Conservation (phyloP, 2,888 invertebrate species). For the Phengaris arion region DNA sequence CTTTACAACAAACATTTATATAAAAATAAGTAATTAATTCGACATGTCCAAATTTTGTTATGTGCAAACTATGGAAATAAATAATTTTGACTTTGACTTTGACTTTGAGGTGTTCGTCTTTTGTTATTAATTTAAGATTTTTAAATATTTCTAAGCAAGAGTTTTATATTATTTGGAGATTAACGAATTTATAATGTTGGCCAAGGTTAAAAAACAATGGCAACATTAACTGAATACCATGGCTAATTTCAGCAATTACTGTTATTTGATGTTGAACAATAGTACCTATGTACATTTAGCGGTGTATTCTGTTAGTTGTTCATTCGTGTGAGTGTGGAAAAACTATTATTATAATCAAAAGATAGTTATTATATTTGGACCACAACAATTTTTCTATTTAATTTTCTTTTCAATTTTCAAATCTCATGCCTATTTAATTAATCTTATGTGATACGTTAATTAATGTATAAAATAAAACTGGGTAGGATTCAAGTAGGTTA, state of each 20-base stretch:
- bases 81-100: not conserved
- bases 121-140: not conserved
- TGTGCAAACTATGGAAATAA: no score
- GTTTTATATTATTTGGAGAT: not conserved
- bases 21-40: no score
- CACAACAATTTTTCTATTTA: not conserved
- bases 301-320: not conserved
- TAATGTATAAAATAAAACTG: not conserved
- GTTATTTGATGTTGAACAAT: conserved; percentile 25
- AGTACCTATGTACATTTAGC: conserved; percentile 1
- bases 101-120: not conserved
- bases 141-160: not conserved
- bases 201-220: conserved; percentile 29
- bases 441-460: not conserved
- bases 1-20: no score
- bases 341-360: not conserved
- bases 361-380: not conserved
- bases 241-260: conserved; percentile 18
- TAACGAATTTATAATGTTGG: conserved; percentile 6
- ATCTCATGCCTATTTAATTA: not conserved
- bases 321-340: not conserved
- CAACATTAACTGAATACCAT: conserved; percentile 27
- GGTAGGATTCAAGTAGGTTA: not conserved
- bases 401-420: no score
- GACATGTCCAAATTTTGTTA: no score